phyloP scores from a whole-genome alignment of 2,113 vertebrate species.

The Vidua macroura region DNA sequence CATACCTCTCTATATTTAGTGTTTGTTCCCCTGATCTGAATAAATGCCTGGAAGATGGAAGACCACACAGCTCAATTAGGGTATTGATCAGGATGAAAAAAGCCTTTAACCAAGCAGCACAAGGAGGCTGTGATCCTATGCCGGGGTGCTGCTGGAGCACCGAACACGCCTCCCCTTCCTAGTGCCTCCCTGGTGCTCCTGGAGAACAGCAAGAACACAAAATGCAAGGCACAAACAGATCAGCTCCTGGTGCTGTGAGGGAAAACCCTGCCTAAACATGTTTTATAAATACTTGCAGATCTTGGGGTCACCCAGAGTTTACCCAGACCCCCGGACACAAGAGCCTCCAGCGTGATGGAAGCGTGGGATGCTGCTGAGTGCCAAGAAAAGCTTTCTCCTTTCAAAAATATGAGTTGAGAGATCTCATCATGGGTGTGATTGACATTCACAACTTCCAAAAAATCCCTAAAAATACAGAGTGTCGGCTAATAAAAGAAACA shows the following conservation, averaged over 20 bases:
- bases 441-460: constrained; percentile 1
- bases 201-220: not conserved
- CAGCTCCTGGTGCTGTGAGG: not conserved
- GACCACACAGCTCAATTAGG: constrained; percentile 24
- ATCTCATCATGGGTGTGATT: not conserved
- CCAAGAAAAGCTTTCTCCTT: not conserved
- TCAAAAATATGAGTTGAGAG: not conserved
- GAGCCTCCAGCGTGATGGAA: not conserved
- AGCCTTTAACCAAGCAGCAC: not conserved
- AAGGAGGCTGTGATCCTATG: not conserved
- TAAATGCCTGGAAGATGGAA: constrained; percentile 49
- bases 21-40: constrained; percentile 30
- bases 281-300: not conserved
- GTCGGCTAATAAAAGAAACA: constrained; percentile 43
- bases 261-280: not conserved
- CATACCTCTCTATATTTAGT: not conserved
- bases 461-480: not conserved
- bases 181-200: not conserved
- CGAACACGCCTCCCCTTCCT: fast-evolving
- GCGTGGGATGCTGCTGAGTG: not conserved
- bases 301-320: not conserved
- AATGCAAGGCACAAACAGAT: not conserved
- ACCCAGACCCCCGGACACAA: not conserved
- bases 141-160: not conserved
- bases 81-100: not conserved